phyloP scores from a whole-genome alignment of 2,888 invertebrate genomes.

The Julus scanicus region DNA sequence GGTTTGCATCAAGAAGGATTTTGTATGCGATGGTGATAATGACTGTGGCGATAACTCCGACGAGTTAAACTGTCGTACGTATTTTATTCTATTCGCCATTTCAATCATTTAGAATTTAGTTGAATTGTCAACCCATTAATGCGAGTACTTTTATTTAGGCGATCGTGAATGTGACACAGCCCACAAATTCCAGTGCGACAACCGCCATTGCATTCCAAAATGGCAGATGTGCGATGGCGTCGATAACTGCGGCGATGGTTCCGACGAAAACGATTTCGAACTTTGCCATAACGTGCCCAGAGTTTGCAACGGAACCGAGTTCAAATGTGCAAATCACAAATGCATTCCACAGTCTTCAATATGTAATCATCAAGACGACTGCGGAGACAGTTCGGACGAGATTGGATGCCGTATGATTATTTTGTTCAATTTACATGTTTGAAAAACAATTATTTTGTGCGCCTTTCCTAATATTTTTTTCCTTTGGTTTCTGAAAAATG shows the following conservation, averaged over 20 bases:
- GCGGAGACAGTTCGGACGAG: conserved; percentile 90
- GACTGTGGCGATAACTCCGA: conserved; percentile 93
- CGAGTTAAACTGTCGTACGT: conserved; percentile 75
- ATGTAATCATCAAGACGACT: conserved; percentile 91
- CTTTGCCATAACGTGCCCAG: conserved; percentile 76
- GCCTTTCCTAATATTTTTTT: conserved; percentile 2
- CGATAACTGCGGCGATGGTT: conserved; percentile 94
- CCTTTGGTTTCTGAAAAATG: conserved; percentile 53
- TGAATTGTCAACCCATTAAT: not conserved
- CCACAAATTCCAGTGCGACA: conserved; percentile 88
- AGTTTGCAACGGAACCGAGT: conserved; percentile 74
- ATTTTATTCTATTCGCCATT: not conserved
- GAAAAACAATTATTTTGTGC: too few species aligned
- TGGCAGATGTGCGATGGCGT: conserved; percentile 80
- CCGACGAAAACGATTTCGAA: conserved; percentile 96
- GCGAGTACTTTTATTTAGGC: conserved; percentile 59
- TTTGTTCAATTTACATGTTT: not conserved
- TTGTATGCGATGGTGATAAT: conserved; percentile 94
- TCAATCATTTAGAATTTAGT: not conserved
- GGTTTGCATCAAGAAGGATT: conserved; percentile 86
- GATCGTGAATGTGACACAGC: conserved; percentile 76
- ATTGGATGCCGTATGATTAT: conserved; percentile 79
- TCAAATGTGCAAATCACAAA: conserved; percentile 86
- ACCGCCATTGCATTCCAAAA: conserved; percentile 74
- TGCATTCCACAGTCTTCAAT: conserved; percentile 83